phyloP scores from a whole-genome alignment of 2,888 invertebrate genomes.

The Lycophotia porphyrea region DNA sequence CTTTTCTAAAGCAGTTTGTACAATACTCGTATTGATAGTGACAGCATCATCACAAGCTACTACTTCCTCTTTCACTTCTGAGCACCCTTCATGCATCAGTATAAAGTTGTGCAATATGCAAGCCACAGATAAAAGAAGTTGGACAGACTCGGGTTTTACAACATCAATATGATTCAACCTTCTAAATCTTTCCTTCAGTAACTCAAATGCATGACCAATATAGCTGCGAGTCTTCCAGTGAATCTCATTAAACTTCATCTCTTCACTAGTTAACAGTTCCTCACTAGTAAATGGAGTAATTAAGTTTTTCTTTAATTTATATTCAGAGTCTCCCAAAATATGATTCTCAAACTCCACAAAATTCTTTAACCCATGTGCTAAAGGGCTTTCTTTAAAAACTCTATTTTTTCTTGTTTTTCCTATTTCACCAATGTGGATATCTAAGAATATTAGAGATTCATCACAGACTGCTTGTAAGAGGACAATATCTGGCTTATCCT shows the following conservation, averaged over 20 bases:
- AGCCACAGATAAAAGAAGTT: slow-evolving; percentile 79
- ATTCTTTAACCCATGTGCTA: slow-evolving; percentile 80
- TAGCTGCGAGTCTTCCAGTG: slow-evolving; percentile 84
- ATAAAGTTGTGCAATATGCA: slow-evolving; percentile 87
- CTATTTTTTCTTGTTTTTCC: slow-evolving; percentile 81
- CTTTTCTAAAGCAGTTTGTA: slow-evolving; percentile 83
- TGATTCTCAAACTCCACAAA: slow-evolving; percentile 86
- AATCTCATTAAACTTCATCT: slow-evolving; percentile 86
- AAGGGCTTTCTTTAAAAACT: slow-evolving; percentile 81
- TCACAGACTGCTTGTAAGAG: slow-evolving; percentile 87
- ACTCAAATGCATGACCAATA: slow-evolving; percentile 84
- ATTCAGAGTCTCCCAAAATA: slow-evolving; percentile 83
- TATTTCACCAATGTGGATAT: slow-evolving; percentile 81
- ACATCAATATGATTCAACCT: slow-evolving; percentile 83
- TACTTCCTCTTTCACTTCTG: slow-evolving; percentile 81
- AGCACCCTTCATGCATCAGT: slow-evolving; percentile 82
- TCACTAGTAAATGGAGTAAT: slow-evolving; percentile 85
- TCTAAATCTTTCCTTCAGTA: slow-evolving; percentile 82
- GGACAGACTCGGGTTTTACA: slow-evolving; percentile 77
- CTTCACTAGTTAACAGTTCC: slow-evolving; percentile 84
- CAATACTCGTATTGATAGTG: slow-evolving; percentile 80
- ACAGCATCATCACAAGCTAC: slow-evolving; percentile 82
- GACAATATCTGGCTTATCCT: slow-evolving; percentile 75
- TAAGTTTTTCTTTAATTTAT: slow-evolving; percentile 82
- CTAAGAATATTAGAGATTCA: slow-evolving; percentile 83